These are phyloP conservation scores for Syngnathus scovelli DNA, from an alignment of 2,113 vertebrate species.

Conservation along the genomic window DNA sequence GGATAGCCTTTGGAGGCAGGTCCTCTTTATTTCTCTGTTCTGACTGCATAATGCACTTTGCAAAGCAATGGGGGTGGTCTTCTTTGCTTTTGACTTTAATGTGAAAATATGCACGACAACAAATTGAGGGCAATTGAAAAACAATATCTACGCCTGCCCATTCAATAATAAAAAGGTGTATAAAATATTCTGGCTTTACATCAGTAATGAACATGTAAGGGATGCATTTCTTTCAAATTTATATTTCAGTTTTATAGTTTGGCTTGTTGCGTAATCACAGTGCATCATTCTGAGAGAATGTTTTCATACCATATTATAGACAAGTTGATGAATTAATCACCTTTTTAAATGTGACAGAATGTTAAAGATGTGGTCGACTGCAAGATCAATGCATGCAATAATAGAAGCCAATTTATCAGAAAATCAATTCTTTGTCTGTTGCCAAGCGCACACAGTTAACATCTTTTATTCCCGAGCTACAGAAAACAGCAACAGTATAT, in stretches of 20 bases:
- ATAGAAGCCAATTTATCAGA: neutral
- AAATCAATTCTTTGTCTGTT: neutral
- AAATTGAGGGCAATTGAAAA: neutral
- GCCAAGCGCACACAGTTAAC: neutral
- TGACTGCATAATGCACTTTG: conserved; percentile 19
- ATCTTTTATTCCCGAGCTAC: neutral
- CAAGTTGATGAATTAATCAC: too few relatives aligned
- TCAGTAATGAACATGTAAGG: neutral
- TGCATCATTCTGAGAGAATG: neutral
- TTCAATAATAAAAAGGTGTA: neutral
- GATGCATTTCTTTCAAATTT: neutral
- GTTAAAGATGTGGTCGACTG: neutral
- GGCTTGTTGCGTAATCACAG: neutral
- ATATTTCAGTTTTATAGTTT: neutral
- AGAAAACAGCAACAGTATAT: neutral
- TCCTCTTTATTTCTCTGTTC: conserved; percentile 40
- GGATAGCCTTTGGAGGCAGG: conserved; percentile 33
- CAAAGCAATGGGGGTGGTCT: conserved; percentile 6
- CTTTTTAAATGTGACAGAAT: neutral
- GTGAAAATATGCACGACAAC: neutral
- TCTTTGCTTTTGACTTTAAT: conserved; percentile 10
- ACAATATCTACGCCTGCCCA: neutral
- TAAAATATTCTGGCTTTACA: neutral
- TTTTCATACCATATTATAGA: neutral
- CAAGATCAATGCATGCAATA: neutral